These are phyloP conservation scores for Triops longicaudatus DNA, from an alignment of 1,140 invertebrate genomes.

Conservation along the genomic window DNA sequence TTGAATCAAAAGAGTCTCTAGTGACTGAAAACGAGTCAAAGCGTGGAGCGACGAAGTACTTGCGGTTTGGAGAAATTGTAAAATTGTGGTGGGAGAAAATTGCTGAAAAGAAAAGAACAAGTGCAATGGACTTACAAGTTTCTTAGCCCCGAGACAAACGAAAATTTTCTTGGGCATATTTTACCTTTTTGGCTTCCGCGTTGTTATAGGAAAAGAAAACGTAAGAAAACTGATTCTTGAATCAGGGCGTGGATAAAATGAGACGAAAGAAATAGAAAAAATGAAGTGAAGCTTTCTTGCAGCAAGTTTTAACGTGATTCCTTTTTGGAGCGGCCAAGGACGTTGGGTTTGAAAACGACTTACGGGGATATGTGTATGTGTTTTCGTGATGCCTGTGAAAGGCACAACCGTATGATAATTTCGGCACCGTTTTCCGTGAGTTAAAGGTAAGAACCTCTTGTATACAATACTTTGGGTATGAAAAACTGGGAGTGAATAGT, in stretches of 20 bases:
- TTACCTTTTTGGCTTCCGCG: too few species aligned
- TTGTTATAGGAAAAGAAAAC: too few species aligned
- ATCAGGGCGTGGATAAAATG: neutral
- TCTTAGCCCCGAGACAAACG: neutral
- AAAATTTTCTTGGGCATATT: neutral
- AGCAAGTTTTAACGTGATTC: neutral
- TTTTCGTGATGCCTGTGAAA: neutral
- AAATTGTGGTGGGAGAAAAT: neutral
- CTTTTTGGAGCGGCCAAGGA: slow-evolving; percentile 10
- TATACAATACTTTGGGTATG: too few species aligned
- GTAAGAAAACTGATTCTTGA: neutral
- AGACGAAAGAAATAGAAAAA: too few species aligned
- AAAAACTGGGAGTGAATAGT: too few species aligned
- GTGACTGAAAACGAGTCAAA: too few species aligned
- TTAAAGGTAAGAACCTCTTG: too few species aligned
- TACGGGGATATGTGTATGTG: neutral
- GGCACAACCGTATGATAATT: neutral
- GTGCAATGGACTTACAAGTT: neutral
- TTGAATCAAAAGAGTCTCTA: too few species aligned
- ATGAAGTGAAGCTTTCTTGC: neutral
- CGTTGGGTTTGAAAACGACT: neutral
- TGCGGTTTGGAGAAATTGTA: neutral
- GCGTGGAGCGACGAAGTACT: neutral
- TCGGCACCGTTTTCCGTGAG: too few species aligned
- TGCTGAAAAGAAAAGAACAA: neutral